Conservation (phyloP, 2,797 vertebrate genomes). For the Poecilia wingei region DNA sequence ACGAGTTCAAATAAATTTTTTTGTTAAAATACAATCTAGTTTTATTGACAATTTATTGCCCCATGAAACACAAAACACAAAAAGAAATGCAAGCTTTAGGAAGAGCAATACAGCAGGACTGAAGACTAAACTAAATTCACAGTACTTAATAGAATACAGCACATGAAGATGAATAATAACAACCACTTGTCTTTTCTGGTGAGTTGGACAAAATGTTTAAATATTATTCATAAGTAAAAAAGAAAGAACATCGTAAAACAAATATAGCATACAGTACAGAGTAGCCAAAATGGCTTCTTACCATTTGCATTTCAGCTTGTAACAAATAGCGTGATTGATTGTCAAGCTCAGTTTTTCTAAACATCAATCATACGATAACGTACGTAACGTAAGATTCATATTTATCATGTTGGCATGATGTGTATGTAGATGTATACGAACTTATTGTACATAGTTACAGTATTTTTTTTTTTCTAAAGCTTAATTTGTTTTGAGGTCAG, state of each 20-base stretch:
- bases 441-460: conserved; percentile 22
- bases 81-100: conserved; percentile 18
- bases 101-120: conserved; percentile 18
- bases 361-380: conserved; percentile 28
- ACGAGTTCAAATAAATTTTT: neutral
- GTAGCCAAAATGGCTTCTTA: conserved; percentile 36
- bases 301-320: conserved; percentile 21
- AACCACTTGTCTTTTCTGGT: conserved; percentile 16
- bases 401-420: conserved; percentile 11
- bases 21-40: conserved; percentile 75
- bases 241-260: neutral
- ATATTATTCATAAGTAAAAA: neutral
- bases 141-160: conserved; percentile 8
- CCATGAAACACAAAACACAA: conserved; percentile 45
- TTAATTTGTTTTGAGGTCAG: conserved; percentile 41
- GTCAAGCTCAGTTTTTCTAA: conserved; percentile 42
- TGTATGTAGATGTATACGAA: conserved; percentile 19
- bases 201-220: conserved; percentile 14
- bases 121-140: conserved; percentile 3
- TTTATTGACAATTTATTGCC: conserved; percentile 68
- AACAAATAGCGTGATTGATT: conserved; percentile 50
- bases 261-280: conserved; percentile 31
- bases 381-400: conserved; percentile 26
- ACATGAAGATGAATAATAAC: conserved; percentile 5
- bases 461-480: conserved; percentile 15